Base-by-base conservation (phyloP, 2,888 invertebrate genomes). In the Hecatera dysodea region DNA sequence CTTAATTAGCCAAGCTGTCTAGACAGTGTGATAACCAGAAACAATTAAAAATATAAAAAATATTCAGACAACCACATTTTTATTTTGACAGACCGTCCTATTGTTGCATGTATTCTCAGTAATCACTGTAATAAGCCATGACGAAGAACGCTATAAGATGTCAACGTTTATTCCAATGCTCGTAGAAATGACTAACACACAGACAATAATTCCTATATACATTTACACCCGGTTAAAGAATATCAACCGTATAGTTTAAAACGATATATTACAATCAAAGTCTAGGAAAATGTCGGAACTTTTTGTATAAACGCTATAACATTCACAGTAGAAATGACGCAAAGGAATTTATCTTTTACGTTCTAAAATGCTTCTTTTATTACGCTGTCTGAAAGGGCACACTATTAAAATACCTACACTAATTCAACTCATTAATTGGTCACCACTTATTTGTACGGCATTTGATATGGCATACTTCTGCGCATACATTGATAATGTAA, bases 231-330 rank as follows among this genome's bases (percentile, higher is more conserved):
- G 52, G 19, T 61, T 48, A 27, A 39, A 62, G 39, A 67, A 64
- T 53, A 42, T 56, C 42, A 42, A 44, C 19, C 22, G 27, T 63
- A 39, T 22, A 39, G 65, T 46, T 19, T 53, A n/a, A 39, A 55
- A 64, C 29, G 42, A 72, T 72, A 67, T 60, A 68, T 78, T 69
- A 84, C 78, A 76, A 79, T 76, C 69, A 80, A 79, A 83, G 76
- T 74, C 77, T 70, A 82, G 72, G 71, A 65, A 68, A 74, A 81
- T 72, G 75, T 63, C 36, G 75, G 78, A 80, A 79, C 76, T 84
- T 77, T 86, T 81, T 80, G 79, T 73, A 48, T 76, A 71, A 72
- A 44, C 44, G 44, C 44, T 44, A 7, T 72, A 66, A 81, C 67
- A 79, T 80, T 72, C 65, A 70, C 46, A 76, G 60, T 69, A 78